Percentiles rank a stretch among this genome's conserved stretches.
Evolutionary conservation across 2,113 vertebrate species (phyloP).

Genomic region (Sinocyclocheilus maitianheensis): DNA sequence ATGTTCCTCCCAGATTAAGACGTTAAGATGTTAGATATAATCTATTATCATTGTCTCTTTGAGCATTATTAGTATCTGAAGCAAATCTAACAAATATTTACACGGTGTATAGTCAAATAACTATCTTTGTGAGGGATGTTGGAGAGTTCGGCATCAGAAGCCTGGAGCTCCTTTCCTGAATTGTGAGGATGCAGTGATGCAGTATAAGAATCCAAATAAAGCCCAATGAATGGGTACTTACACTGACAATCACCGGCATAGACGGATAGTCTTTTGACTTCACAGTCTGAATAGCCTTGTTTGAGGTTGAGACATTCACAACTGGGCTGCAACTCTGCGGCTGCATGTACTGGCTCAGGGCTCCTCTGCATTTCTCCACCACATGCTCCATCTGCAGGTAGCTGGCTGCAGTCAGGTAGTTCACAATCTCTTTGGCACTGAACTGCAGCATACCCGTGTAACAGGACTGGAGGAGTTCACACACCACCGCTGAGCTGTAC

Average conservation of each 20-base stretch:
- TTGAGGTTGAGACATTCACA: constrained; percentile 52
- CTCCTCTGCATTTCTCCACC: constrained; percentile 87
- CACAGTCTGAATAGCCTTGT: constrained; percentile 54
- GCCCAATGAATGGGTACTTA: constrained; percentile 58
- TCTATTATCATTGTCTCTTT: background rate
- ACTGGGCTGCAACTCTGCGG: constrained; percentile 70
- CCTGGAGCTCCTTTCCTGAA: constrained; percentile 52
- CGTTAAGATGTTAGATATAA: no score
- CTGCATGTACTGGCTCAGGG: constrained; percentile 85
- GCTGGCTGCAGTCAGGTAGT: constrained; percentile 89
- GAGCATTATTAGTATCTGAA: background rate
- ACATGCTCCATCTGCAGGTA: constrained; percentile 96
- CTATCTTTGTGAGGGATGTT: constrained; percentile 53
- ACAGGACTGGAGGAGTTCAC: constrained; percentile 88
- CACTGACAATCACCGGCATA: constrained; percentile 65
- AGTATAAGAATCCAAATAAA: constrained; percentile 17
- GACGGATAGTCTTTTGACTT: constrained; percentile 62
- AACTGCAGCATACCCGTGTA: constrained; percentile 90
- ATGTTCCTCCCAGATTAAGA: no score
- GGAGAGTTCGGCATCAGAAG: constrained; percentile 45
- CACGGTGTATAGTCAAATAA: constrained; percentile 66
- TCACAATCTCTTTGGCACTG: constrained; percentile 80
- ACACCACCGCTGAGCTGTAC: constrained; percentile 85
- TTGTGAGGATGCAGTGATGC: constrained; percentile 57
- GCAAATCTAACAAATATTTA: constrained; percentile 46